Percentiles rank a stretch among this genome's conserved stretches.
Conservation (phyloP, 2,113 vertebrate species). For the Oncorhynchus kisutch region DNA sequence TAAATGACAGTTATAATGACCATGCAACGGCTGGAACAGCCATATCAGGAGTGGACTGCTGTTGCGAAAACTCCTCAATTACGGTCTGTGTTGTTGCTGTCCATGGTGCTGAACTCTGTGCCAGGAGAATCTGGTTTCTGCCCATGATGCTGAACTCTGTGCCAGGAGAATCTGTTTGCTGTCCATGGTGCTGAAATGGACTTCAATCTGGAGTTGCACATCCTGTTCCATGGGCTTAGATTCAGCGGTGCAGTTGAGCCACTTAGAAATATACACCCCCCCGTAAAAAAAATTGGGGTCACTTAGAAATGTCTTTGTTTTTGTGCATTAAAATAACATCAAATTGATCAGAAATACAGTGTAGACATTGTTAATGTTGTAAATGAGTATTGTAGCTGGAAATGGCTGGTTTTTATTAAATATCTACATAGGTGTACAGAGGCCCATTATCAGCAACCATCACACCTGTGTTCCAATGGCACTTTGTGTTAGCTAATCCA, state of each 20-base stretch:
- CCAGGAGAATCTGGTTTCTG: background rate
- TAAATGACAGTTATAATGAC: too few species aligned
- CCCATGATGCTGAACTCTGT: background rate
- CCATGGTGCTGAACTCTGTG: constrained; percentile 28
- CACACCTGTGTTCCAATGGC: too few species aligned
- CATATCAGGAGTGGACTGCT: background rate
- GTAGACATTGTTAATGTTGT: too few species aligned
- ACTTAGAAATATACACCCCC: background rate
- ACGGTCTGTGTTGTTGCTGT: constrained; percentile 10
- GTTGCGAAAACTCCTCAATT: background rate
- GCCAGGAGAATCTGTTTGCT: background rate
- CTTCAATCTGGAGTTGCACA: background rate
- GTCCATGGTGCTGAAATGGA: background rate
- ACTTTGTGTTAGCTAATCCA: too few species aligned
- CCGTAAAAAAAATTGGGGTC: too few species aligned
- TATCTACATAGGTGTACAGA: too few species aligned
- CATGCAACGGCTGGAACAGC: background rate
- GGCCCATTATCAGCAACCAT: too few species aligned
- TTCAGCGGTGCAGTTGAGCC: background rate
- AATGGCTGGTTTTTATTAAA: too few species aligned
- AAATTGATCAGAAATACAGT: too few species aligned
- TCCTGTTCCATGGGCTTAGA: background rate
- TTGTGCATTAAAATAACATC: too few species aligned
- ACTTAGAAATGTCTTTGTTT: too few species aligned
- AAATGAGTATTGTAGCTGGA: too few species aligned